Evolutionary conservation across 1,140 invertebrate genomes (phyloP), one percentile per base, ranked within the genome.

Genomic region (Orchestia grillus): DNA sequence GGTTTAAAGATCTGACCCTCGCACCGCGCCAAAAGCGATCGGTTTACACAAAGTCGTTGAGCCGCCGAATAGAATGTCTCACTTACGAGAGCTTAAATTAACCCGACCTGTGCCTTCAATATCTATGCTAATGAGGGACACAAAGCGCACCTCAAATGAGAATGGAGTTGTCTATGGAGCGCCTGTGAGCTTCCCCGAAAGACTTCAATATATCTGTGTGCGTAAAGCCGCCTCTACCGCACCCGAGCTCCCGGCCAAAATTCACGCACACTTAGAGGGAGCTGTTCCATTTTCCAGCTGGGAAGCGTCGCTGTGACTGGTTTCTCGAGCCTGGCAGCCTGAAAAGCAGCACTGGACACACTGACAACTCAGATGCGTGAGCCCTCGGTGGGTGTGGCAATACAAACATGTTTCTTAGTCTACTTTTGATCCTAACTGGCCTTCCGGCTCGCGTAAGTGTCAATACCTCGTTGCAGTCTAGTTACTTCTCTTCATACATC

Each of bases 71-170:
- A 77, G 62, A 77, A 77, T 77, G 62, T 77, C 62, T 77, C 62
- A 77, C 62, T 77, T 77, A 77, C 62, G 62, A 77, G 62, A 77
- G 62, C 62, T 77, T 77, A 77, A 77, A 77, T 77, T 77, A 77
- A 77, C 62, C 62, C 11, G 62, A 77, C 15, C 62, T 77, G 11
- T 77, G 62, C 62, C 62, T 28, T 77, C 28, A 53, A 53, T 53
- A 53, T 53, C 47, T 53, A 53, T 77, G 62, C 62, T 77, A 77
- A 77, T 77, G 62, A 77, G 62, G 28, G 62, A 77, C 62, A 77
- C 62, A 77, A 77, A 77, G 62, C 62, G 62, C 62, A 8, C 62
- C 62, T 77, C 62, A 77, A 77, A 77, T 77, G 62, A 77, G 62
- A 77, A 77, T 77, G 62, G 62, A 77, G 62, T 77, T 77, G 62